Percentiles rank a stretch among this genome's conserved stretches.
These are phyloP conservation scores for Aphaenogaster rudis DNA, from an alignment of 1,140 invertebrate genomes.

Conservation along the genomic window DNA sequence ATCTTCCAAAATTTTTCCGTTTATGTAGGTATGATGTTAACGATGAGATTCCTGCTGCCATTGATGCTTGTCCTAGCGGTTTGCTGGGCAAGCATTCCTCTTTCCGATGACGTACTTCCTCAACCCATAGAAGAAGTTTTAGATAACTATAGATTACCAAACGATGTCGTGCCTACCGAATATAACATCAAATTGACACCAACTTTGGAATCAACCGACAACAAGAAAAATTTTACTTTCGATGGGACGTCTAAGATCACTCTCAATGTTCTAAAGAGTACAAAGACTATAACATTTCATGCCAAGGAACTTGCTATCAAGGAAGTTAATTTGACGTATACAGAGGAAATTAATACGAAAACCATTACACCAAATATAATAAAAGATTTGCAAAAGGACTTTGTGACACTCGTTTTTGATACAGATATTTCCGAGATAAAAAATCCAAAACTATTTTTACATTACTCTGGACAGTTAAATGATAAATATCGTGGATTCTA, in stretches of 20 bases:
- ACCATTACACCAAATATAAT: background rate
- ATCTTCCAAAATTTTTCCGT: background rate
- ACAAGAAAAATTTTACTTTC: constrained; percentile 67
- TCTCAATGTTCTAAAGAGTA: background rate
- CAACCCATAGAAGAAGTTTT: background rate
- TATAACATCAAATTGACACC: constrained; percentile 67
- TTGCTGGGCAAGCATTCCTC: constrained; percentile 33
- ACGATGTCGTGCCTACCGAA: constrained; percentile 84
- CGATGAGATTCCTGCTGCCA: constrained; percentile 15
- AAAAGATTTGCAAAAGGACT: background rate
- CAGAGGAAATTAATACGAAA: accelerated
- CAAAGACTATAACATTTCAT: constrained; percentile 69
- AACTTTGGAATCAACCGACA: constrained; percentile 14
- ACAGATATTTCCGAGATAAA: too few species aligned
- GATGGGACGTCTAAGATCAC: constrained; percentile 54
- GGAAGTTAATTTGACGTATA: background rate
- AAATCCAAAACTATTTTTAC: constrained; percentile 33
- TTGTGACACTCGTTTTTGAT: background rate
- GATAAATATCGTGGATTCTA: constrained; percentile 72
- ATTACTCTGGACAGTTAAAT: constrained; percentile 58
- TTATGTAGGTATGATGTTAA: constrained; percentile 50
- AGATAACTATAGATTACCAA: constrained; percentile 88
- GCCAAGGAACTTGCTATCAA: constrained; percentile 56
- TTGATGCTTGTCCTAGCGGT: constrained; percentile 36
- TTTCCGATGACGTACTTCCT: background rate